phyloP scores from a whole-genome alignment of 2,797 vertebrate genomes.

The Crenuchus spilurus region DNA sequence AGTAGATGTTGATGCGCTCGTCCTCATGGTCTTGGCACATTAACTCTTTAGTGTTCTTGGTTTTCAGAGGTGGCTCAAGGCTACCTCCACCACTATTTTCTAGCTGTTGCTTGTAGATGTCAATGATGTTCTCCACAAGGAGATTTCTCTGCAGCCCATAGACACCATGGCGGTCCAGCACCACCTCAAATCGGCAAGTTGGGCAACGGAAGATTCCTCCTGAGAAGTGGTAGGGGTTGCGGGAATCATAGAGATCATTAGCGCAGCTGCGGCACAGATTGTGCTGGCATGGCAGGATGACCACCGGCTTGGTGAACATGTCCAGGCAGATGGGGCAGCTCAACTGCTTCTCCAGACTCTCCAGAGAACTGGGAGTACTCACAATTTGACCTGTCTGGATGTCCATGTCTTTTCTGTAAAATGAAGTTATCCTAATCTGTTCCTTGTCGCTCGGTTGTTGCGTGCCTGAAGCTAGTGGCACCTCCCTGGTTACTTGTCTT shows the following conservation, averaged over 20 bases:
- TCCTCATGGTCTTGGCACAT: conserved; percentile 88
- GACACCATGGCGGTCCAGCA: conserved; percentile 89
- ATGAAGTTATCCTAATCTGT: conserved; percentile 12
- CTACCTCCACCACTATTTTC: conserved; percentile 58
- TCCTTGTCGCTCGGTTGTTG: conserved; percentile 22
- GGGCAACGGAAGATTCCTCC: conserved; percentile 90
- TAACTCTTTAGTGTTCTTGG: conserved; percentile 68
- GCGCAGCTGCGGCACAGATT: conserved; percentile 73
- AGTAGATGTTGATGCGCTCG: conserved; percentile 92
- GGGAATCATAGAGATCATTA: conserved; percentile 72
- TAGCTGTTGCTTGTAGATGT: conserved; percentile 89
- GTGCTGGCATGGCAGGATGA: conserved; percentile 75
- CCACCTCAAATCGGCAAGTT: conserved; percentile 87
- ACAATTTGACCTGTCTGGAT: conserved; percentile 62
- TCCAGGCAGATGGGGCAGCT: conserved; percentile 75
- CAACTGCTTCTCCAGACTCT: conserved; percentile 71
- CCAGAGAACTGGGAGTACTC: conserved; percentile 59
- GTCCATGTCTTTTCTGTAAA: conserved; percentile 60
- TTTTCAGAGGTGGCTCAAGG: conserved; percentile 60
- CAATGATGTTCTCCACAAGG: conserved; percentile 92
- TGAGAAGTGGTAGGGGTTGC: conserved; percentile 72
- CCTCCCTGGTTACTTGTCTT: conserved; percentile 21
- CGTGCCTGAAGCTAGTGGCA: not conserved
- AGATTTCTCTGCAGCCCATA: conserved; percentile 90
- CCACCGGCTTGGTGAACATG: conserved; percentile 73